These are phyloP conservation scores for Argynnis bischoffii DNA, from an alignment of 2,888 invertebrate species.

Conservation along the genomic window DNA sequence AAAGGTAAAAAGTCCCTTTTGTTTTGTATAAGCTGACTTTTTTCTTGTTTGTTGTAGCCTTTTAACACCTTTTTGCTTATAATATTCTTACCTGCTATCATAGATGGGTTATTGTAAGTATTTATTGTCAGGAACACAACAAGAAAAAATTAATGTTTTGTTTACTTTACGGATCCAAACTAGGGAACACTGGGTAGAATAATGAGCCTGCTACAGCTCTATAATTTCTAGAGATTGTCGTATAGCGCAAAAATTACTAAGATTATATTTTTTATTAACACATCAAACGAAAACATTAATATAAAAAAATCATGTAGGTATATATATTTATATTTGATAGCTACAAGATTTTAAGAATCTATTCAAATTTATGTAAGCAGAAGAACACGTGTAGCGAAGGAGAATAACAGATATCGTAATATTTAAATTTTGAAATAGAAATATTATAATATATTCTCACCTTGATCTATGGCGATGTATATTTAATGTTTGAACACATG, in stretches of 20 bases:
- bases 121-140: background rate
- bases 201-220: slow-evolving; percentile 7
- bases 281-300: background rate
- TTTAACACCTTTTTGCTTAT: background rate
- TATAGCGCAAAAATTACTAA: background rate
- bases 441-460: too few relatives aligned
- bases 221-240: background rate
- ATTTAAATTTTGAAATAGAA: too few relatives aligned
- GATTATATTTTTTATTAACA: background rate
- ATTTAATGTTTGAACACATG: too few relatives aligned
- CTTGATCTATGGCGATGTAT: too few relatives aligned
- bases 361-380: too few relatives aligned
- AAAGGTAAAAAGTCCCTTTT: slow-evolving; percentile 23
- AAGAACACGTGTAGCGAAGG: too few relatives aligned
- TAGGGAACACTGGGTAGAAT: slow-evolving; percentile 7
- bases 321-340: too few relatives aligned
- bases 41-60: background rate
- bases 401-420: too few relatives aligned
- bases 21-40: slow-evolving; percentile 21
- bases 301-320: background rate
- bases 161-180: slow-evolving; percentile 8
- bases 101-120: background rate
- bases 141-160: background rate
- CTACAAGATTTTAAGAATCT: too few relatives aligned
- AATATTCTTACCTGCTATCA: background rate